Evolutionary conservation across 2,888 invertebrate species (phyloP).

Genomic region (Ophion slaviceki): DNA sequence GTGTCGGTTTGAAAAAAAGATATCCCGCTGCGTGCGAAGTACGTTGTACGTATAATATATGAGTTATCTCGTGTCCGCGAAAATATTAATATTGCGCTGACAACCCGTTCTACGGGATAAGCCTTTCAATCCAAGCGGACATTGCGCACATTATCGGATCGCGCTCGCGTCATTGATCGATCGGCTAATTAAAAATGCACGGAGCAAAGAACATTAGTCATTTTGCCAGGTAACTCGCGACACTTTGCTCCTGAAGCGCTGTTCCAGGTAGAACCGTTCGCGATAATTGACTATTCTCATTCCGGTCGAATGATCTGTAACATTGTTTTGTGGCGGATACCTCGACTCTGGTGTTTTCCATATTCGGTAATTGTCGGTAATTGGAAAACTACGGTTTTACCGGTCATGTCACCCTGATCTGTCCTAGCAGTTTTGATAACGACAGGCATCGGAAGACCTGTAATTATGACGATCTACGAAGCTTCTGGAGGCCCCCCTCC

Average conservation of each 20-base stretch:
- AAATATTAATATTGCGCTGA: conserved; percentile 35
- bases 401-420: too few species aligned
- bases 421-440: too few species aligned
- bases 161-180: conserved; percentile 29
- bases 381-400: too few species aligned
- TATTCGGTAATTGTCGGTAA: too few species aligned
- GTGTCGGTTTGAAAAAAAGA: not conserved
- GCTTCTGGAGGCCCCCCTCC: too few species aligned
- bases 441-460: too few species aligned
- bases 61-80: not conserved
- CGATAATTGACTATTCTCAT: not conserved
- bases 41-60: conserved; percentile 1
- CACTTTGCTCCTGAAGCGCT: not conserved
- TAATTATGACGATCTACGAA: too few species aligned
- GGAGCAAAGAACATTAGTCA: conserved; percentile 17
- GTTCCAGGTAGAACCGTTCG: not conserved
- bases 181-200: conserved; percentile 28
- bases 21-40: not conserved
- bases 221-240: not conserved
- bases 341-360: too few species aligned
- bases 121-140: not conserved
- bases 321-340: not conserved
- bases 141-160: conserved; percentile 29
- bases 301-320: not conserved
- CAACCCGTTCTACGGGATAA: conserved; percentile 36